Conservation (phyloP, 2,888 invertebrate genomes). For the Pocota personata region DNA sequence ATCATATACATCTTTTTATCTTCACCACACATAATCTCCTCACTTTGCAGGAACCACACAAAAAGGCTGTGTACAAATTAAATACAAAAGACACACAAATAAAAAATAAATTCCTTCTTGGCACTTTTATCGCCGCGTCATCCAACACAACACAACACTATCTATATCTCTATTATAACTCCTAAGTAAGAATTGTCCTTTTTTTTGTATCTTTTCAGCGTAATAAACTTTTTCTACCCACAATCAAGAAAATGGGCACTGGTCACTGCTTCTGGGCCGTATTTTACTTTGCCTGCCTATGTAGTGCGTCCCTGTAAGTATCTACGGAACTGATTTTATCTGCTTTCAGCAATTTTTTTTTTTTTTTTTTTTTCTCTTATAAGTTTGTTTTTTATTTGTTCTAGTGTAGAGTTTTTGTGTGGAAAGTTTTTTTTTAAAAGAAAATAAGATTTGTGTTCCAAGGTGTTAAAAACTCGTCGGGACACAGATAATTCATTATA, state of each 20-base stretch:
- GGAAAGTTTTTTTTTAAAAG: neutral
- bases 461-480: conserved; percentile 20
- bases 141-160: neutral
- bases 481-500: conserved; percentile 19
- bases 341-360: conserved; percentile 19
- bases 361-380: conserved; percentile 29
- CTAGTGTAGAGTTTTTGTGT: conserved; percentile 8
- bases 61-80: conserved; percentile 3
- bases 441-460: conserved; percentile 2
- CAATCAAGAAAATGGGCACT: conserved; percentile 81
- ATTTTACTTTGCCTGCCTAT: conserved; percentile 83
- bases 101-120: neutral
- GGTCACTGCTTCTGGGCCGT: conserved; percentile 83
- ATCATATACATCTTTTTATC: neutral
- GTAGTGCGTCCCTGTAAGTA: conserved; percentile 83
- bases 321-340: conserved; percentile 20
- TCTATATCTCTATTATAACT: neutral
- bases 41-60: no score
- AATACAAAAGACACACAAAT: neutral
- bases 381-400: conserved; percentile 16
- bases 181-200: conserved; percentile 22
- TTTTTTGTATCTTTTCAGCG: conserved; percentile 62
- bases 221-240: conserved; percentile 56
- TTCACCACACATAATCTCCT: neutral
- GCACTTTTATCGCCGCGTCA: conserved; percentile 7